Conservation (phyloP, 1,140 invertebrate genomes). For the Drosophila busckii region DNA sequence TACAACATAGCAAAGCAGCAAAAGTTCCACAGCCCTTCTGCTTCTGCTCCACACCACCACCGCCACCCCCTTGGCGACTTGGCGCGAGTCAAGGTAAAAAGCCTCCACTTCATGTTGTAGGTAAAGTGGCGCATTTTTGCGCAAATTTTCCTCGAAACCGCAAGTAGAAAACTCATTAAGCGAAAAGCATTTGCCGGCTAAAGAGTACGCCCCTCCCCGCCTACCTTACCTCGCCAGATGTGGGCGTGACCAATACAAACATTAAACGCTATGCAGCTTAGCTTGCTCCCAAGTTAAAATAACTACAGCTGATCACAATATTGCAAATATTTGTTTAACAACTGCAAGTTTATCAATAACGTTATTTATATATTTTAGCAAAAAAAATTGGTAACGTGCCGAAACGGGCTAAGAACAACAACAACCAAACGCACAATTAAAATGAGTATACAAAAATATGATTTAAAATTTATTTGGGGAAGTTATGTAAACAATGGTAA, state of each 20-base stretch:
- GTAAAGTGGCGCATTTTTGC: conserved; percentile 67
- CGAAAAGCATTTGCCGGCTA: conserved; percentile 53
- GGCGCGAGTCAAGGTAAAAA: conserved; percentile 30
- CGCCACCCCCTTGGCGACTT: background rate
- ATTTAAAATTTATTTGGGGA: too few relatives aligned
- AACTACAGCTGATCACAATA: too few relatives aligned
- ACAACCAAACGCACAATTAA: too few relatives aligned
- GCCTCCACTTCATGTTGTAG: conserved; percentile 35
- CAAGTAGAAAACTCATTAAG: conserved; percentile 71
- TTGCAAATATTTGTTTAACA: too few relatives aligned
- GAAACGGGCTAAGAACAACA: too few relatives aligned
- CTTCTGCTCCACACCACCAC: background rate
- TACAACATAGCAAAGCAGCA: conserved; percentile 22
- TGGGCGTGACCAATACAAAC: conserved; percentile 10
- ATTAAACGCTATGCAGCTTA: too few relatives aligned
- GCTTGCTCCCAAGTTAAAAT: too few relatives aligned
- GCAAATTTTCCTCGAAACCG: conserved; percentile 61
- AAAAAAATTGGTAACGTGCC: too few relatives aligned
- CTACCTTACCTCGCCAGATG: conserved; percentile 11
- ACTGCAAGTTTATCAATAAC: too few relatives aligned
- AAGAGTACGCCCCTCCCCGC: conserved; percentile 9
- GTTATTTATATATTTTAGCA: too few relatives aligned
- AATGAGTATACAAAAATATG: too few relatives aligned
- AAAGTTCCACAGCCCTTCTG: conserved; percentile 2
- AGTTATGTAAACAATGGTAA: too few relatives aligned